Evolutionary conservation across 53 echinoderm and acorn worm species (phyloP).

Genomic region (Zoroaster sp.): DNA sequence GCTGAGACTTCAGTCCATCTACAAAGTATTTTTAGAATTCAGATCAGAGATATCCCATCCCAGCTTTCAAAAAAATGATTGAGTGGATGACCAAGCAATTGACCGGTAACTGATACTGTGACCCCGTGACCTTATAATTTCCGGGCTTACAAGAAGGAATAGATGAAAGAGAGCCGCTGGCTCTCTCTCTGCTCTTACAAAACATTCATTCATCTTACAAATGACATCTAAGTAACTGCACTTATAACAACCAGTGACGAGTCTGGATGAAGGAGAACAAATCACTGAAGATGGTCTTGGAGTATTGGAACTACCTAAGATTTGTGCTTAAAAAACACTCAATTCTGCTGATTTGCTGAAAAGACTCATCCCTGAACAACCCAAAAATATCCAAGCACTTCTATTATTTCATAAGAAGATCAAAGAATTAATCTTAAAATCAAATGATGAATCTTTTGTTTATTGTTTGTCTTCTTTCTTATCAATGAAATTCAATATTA

Average conservation of each 20-base stretch:
- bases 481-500: neutral
- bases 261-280: no score
- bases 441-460: slow-evolving; percentile 14
- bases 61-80: neutral
- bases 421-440: neutral
- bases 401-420: neutral
- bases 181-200: neutral
- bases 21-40: neutral
- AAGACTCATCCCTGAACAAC: no score
- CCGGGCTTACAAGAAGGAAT: neutral
- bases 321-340: no score
- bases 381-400: no score
- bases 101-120: neutral
- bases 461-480: neutral
- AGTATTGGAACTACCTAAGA: no score
- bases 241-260: no score
- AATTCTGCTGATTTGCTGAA: no score
- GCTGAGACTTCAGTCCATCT: neutral
- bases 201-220: neutral
- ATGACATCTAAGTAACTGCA: no score
- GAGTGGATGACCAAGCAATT: neutral
- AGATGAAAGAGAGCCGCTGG: neutral
- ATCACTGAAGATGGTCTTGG: no score
- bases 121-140: neutral
- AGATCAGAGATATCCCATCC: neutral